phyloP scores from a whole-genome alignment of 1,140 invertebrate genomes.

The Diorhabda carinulata region DNA sequence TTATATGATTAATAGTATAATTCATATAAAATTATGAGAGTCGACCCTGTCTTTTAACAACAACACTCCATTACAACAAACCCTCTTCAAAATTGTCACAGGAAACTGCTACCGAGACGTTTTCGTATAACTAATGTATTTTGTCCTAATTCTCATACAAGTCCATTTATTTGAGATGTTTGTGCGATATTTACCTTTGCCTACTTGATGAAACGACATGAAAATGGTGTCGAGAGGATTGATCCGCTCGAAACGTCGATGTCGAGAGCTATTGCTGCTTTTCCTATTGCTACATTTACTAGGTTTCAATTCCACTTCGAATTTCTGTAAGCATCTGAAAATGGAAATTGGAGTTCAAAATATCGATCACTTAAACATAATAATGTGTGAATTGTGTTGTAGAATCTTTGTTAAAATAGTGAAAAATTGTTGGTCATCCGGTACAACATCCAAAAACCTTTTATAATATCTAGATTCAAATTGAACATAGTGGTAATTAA shows the following conservation, averaged over 20 bases:
- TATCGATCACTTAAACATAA: too few relatives aligned
- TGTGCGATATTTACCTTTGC: conserved; percentile 28
- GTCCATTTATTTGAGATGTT: conserved; percentile 16
- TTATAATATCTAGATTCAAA: too few relatives aligned
- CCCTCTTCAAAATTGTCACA: conserved; percentile 22
- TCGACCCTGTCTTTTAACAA: neutral
- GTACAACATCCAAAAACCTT: too few relatives aligned
- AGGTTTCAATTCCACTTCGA: conserved; percentile 36
- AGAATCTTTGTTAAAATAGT: too few relatives aligned
- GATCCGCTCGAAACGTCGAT: conserved; percentile 28
- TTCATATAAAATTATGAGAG: too few relatives aligned
- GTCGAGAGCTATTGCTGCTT: neutral
- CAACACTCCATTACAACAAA: conserved; percentile 3
- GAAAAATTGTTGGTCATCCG: too few relatives aligned
- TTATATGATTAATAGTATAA: too few relatives aligned
- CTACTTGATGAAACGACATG: conserved; percentile 36
- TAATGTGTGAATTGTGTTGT: too few relatives aligned
- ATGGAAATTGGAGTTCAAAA: conserved; percentile 1
- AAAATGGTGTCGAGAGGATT: conserved; percentile 36
- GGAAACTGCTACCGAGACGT: conserved; percentile 23
- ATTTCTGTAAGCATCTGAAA: conserved; percentile 37
- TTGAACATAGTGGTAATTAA: too few relatives aligned
- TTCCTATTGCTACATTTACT: conserved; percentile 16
- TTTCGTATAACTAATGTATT: conserved; percentile 26
- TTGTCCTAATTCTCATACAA: conserved; percentile 11